Conservation (phyloP, 2,888 invertebrate species). For the Neoitamus cyanurus region DNA sequence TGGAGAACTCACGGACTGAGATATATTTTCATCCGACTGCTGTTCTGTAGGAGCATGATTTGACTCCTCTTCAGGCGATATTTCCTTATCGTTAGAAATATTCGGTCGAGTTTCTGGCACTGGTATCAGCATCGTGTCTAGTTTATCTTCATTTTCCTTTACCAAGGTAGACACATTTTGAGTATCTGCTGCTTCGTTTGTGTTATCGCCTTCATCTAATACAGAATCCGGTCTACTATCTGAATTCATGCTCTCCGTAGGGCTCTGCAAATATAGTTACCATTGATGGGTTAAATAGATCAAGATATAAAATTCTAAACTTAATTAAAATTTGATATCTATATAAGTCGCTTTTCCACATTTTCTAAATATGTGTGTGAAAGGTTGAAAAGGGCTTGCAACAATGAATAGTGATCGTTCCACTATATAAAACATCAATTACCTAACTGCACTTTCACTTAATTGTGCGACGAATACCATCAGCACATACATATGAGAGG, state of each 20-base stretch:
- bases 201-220: conserved; percentile 72
- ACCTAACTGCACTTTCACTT: no score
- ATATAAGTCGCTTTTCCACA: no score
- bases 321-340: no score
- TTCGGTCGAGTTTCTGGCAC: not conserved
- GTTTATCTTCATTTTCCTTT: conserved; percentile 66
- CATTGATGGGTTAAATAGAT: not conserved
- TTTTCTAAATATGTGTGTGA: no score
- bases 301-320: no score
- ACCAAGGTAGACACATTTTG: conserved; percentile 63
- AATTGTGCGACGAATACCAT: no score
- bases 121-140: conserved; percentile 55
- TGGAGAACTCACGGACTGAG: not conserved
- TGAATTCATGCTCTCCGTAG: conserved; percentile 84
- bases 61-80: conserved; percentile 62
- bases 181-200: conserved; percentile 65
- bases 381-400: no score
- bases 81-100: conserved; percentile 51
- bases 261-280: conserved; percentile 70
- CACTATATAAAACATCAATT: no score
- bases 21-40: conserved; percentile 41
- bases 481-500: no score
- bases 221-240: conserved; percentile 81
- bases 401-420: no score
- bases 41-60: conserved; percentile 62